A percentile compares a stretch with the other conserved stretches of the same genome.
Conservation (phyloP, 2,797 vertebrate species). For the Gallinago stenura region DNA sequence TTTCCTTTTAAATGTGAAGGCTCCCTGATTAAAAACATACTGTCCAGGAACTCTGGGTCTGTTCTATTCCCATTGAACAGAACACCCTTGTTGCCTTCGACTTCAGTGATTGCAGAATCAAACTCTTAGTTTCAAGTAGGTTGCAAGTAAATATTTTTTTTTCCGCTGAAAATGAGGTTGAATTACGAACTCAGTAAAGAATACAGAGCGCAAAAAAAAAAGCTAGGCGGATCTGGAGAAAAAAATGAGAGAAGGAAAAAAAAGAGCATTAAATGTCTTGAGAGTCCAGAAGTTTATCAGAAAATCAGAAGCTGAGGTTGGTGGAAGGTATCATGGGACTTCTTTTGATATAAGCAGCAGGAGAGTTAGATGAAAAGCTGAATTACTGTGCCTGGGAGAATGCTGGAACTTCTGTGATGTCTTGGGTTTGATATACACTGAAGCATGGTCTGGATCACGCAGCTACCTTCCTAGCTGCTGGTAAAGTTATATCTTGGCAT, state of each 20-base stretch:
- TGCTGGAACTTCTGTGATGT: background rate
- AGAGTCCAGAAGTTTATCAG: background rate
- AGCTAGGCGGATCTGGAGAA: background rate
- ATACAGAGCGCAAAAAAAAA: background rate
- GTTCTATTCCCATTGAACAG: background rate
- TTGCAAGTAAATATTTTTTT: background rate
- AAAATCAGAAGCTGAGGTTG: background rate
- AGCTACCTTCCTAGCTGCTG: background rate
- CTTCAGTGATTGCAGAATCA: background rate
- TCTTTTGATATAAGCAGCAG: background rate
- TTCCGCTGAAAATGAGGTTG: background rate
- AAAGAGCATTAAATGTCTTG: background rate
- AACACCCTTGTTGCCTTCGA: background rate
- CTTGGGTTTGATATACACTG: background rate
- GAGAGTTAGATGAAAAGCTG: background rate
- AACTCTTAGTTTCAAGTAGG: background rate
- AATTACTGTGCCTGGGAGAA: background rate
- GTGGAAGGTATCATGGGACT: background rate
- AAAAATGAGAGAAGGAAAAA: background rate
- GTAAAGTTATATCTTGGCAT: background rate
- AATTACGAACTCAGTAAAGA: background rate
- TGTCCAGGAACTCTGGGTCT: background rate
- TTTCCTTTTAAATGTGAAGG: slow-evolving; percentile 20
- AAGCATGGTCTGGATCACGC: background rate
- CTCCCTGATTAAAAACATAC: slow-evolving; percentile 15